These are phyloP conservation scores for Chrysotoxum bicinctum DNA, from an alignment of 2,888 invertebrate genomes.

Conservation along the genomic window DNA sequence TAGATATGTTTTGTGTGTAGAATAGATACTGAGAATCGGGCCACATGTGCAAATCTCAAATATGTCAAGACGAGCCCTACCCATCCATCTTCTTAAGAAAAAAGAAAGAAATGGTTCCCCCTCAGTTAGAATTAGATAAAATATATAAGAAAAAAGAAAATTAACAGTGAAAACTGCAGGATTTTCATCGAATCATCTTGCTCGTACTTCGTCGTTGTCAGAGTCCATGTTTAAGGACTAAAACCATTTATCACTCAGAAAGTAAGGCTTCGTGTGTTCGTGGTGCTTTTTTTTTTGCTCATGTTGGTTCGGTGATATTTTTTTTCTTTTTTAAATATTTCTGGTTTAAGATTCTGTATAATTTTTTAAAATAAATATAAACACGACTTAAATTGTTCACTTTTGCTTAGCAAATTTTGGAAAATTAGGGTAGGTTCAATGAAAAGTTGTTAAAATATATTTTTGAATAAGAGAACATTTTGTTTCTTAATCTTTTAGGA, in stretches of 20 bases:
- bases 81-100: constrained; percentile 60
- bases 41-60: constrained; percentile 64
- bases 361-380: no score
- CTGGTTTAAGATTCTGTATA: no score
- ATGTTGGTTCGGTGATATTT: background rate
- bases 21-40: constrained; percentile 2
- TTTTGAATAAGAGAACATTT: no score
- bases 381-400: no score
- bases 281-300: background rate
- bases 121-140: background rate
- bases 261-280: constrained; percentile 1
- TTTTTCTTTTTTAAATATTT: background rate
- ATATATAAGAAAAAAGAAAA: background rate
- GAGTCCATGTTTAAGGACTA: constrained; percentile 15
- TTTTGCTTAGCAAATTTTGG: no score
- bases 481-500: no score
- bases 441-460: no score
- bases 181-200: constrained; percentile 67
- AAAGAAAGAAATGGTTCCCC: constrained; percentile 44
- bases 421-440: no score
- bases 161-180: constrained; percentile 49
- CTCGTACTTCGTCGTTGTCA: constrained; percentile 45
- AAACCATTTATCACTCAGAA: constrained; percentile 60
- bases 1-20: background rate
- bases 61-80: constrained; percentile 27